Percentiles rank a stretch among this genome's conserved stretches.
phyloP scores from a whole-genome alignment of 64 coral and sea anemone genomes.

The Porites lutea region DNA sequence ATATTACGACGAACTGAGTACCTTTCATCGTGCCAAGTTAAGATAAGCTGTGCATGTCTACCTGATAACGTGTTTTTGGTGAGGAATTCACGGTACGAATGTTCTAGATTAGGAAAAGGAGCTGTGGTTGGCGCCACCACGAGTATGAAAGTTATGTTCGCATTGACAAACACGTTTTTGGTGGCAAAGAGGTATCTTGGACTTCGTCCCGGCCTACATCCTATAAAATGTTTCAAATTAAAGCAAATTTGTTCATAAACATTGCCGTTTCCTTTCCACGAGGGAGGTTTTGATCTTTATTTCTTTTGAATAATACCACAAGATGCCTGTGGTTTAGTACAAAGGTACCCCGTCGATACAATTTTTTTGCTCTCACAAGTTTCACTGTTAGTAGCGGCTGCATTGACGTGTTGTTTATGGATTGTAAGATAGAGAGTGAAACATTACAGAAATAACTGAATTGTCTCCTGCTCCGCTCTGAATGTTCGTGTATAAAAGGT shows the following conservation, averaged over 20 bases:
- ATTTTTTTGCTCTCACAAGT: neutral
- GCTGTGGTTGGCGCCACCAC: neutral
- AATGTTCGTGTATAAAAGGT: neutral
- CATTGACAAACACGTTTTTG: neutral
- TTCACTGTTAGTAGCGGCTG: neutral
- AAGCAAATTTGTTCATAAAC: neutral
- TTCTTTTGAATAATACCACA: neutral
- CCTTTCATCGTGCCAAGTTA: neutral
- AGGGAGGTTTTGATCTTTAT: neutral
- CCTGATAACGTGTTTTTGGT: neutral
- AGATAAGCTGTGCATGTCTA: neutral
- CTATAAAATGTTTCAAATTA: slow-evolving; percentile 23
- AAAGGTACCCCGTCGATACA: neutral
- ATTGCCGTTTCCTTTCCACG: slow-evolving; percentile 7
- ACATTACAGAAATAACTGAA: slow-evolving; percentile 27
- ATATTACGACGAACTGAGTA: neutral
- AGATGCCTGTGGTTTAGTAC: neutral
- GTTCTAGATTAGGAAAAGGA: neutral
- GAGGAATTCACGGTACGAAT: slow-evolving; percentile 10
- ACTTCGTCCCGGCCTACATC: neutral
- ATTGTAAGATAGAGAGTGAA: neutral
- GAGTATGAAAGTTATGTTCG: neutral
- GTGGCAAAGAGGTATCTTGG: neutral
- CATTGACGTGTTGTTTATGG: neutral
- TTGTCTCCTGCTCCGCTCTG: neutral